Evolutionary conservation across 2,797 vertebrate genomes (phyloP), one percentile per base, ranked within the genome.

Genomic region (Sebastes kiyomatsui): DNA sequence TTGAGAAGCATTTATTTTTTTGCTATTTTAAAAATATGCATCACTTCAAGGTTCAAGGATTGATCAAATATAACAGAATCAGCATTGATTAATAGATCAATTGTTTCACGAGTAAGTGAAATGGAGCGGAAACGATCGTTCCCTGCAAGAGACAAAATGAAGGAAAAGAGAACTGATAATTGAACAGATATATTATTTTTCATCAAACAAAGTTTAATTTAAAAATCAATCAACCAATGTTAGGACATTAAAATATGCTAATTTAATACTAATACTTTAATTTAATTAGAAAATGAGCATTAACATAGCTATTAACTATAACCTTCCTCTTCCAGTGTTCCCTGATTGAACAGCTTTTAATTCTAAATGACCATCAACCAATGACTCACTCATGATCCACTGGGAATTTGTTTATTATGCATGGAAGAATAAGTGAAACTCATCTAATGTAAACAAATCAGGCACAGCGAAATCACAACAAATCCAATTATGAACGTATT

Each of bases 401-500:
- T 61, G n/a, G 23, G 25, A 38, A 54, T 64, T 32, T 54, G 60
- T 72, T 52, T 55, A 49, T 59, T 4, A 12, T 52, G 65, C 42
- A 64, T 8, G 49, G 30, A 77, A 13, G 22, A 76, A 60, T 30
- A 49, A 3, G 28, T 70, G 16, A 68, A 77, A 58, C 23, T 38
- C 18, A 56, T 42, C 22, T 23, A 12, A 32, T 54, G 38, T 49
- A 79, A 83, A 77, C 49, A 65, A 30, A 75, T 75, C 54, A 59
- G 72, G 27, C 38, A 25, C 14, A 80, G 58, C 23, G 68, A 67
- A 80, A 73, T 32, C 22, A 70, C 81, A 71, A 76, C 52, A 72
- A 80, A 88, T 81, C 62, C 56, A 76, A 84, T 83, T 75, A 25
- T 30, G 65, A 79, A 77, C 33, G 55, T 67, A 79, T 84, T 79